Evolutionary conservation across 2,888 invertebrate species (phyloP).

Genomic region (Agrochola macilenta): DNA sequence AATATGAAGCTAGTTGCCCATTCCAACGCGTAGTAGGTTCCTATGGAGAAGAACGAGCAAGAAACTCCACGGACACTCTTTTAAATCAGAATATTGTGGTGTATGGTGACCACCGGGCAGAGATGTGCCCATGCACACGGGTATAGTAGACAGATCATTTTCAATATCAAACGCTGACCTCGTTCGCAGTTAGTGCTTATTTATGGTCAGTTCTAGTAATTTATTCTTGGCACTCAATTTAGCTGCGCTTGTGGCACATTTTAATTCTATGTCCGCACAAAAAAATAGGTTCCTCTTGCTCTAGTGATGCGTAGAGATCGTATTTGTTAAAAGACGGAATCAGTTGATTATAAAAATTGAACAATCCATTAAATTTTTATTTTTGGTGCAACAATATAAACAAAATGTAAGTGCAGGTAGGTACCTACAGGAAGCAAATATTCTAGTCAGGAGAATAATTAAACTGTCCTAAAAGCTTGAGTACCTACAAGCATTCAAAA

Average conservation of each 20-base stretch:
- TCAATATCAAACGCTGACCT: conserved; percentile 28
- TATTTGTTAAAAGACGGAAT: not conserved
- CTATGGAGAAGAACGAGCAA: too few relatives aligned
- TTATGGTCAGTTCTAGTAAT: conserved; percentile 6
- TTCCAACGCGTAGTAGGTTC: too few relatives aligned
- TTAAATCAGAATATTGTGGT: too few relatives aligned
- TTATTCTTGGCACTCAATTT: conserved; percentile 39
- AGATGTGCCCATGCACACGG: not conserved
- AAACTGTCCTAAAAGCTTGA: not conserved
- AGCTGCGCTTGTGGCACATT: conserved; percentile 3
- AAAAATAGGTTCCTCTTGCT: conserved; percentile 14
- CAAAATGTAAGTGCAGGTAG: too few relatives aligned
- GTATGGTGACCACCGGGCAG: too few relatives aligned
- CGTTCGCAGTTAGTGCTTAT: conserved; percentile 16
- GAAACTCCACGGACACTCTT: too few relatives aligned
- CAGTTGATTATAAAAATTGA: not conserved
- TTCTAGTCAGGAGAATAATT: not conserved
- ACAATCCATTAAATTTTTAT: too few relatives aligned
- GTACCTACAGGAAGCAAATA: not conserved
- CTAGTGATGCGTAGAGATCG: not conserved
- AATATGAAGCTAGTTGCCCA: too few relatives aligned
- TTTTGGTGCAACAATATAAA: too few relatives aligned
- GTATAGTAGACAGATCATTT: not conserved
- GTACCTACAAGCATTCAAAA: not conserved
- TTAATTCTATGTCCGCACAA: conserved; percentile 2